Conservation (phyloP, 2,113 vertebrate species). For the Tympanuchus pallidicinctus region DNA sequence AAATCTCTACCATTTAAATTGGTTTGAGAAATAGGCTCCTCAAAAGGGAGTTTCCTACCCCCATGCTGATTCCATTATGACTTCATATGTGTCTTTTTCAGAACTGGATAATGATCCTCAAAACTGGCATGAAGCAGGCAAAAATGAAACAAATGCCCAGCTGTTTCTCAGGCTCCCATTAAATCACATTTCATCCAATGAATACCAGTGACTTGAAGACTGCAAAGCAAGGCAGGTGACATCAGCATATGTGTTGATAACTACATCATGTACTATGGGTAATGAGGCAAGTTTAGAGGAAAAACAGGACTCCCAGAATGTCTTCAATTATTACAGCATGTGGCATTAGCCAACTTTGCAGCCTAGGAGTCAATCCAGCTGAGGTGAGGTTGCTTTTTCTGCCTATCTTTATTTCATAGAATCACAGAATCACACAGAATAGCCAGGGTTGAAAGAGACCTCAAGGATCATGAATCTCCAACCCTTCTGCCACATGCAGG, state of each 20-base stretch:
- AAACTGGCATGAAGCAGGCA: background rate
- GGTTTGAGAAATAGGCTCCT: background rate
- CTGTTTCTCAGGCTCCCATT: background rate
- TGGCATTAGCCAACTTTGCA: background rate
- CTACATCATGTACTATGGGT: background rate
- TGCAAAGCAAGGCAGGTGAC: background rate
- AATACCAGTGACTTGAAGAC: background rate
- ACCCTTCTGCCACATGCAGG: too few relatives aligned
- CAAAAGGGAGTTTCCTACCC: background rate
- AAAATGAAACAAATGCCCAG: background rate
- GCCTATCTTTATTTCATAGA: background rate
- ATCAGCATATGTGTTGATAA: background rate
- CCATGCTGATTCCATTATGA: background rate
- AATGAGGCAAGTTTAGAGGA: background rate
- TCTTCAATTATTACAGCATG: background rate
- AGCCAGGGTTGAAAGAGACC: too few relatives aligned
- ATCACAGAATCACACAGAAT: too few relatives aligned
- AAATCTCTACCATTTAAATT: background rate
- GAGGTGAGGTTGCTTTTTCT: background rate
- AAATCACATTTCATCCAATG: background rate
- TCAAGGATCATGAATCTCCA: too few relatives aligned
- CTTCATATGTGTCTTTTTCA: background rate
- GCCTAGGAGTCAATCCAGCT: background rate
- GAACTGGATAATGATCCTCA: background rate
- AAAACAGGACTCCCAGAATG: background rate